phyloP scores from a whole-genome alignment of 2,888 invertebrate species.

The Camponotus fellah region DNA sequence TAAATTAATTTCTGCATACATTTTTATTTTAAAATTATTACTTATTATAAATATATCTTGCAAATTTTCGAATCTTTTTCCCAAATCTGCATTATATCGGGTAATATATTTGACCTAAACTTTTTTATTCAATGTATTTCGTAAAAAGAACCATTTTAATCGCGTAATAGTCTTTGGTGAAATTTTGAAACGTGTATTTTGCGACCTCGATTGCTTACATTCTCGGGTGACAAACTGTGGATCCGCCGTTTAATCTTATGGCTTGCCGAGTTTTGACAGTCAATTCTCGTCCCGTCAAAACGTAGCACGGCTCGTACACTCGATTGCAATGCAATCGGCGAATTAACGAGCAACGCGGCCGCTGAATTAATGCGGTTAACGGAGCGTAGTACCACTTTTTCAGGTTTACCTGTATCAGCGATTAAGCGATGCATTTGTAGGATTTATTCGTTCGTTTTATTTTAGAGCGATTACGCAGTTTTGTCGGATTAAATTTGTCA shows the following conservation, averaged over 20 bases:
- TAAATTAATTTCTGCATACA: not conserved
- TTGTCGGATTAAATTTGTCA: not conserved
- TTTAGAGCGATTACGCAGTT: constrained; percentile 4
- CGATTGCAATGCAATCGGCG: constrained; percentile 45
- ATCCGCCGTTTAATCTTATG: constrained; percentile 47
- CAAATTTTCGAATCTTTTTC: not conserved
- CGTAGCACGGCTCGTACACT: constrained; percentile 2
- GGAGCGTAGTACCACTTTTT: constrained; percentile 35
- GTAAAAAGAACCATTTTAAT: not conserved
- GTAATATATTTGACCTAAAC: not conserved
- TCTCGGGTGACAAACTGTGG: constrained; percentile 38
- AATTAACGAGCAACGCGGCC: constrained; percentile 35
- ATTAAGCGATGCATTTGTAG: constrained; percentile 11
- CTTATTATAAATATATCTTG: not conserved
- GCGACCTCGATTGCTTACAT: constrained; percentile 18
- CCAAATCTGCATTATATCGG: not conserved
- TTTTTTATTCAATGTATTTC: not conserved
- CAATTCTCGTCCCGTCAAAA: constrained; percentile 49
- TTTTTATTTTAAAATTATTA: constrained; percentile 5
- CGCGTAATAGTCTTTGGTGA: not conserved
- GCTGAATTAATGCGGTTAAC: constrained; percentile 59
- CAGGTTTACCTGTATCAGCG: not conserved
- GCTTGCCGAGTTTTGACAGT: constrained; percentile 49
- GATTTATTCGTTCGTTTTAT: constrained; percentile 22
- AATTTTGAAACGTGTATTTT: constrained; percentile 26